Evolutionary conservation across 2,797 vertebrate genomes (phyloP).

Genomic region (Emys orbicularis): DNA sequence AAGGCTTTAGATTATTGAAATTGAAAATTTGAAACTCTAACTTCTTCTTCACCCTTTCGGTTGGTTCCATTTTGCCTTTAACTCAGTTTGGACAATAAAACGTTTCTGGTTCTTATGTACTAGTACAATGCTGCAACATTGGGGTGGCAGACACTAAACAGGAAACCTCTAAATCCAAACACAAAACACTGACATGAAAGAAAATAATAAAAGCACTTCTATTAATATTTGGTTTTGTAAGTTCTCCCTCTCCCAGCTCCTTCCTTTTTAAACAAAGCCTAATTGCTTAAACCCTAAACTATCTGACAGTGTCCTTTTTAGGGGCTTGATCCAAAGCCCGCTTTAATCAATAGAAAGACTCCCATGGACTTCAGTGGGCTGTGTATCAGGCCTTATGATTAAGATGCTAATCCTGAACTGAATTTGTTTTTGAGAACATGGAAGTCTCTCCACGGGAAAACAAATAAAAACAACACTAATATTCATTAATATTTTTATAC

Average conservation of each 20-base stretch:
- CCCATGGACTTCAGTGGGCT: not conserved
- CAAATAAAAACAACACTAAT: not conserved
- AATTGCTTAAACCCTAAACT: not conserved
- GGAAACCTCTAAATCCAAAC: slow-evolving; percentile 20
- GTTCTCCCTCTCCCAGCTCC: not conserved
- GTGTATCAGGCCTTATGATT: not conserved
- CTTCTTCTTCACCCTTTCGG: not conserved
- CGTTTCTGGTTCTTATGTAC: not conserved
- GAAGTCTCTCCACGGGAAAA: not conserved
- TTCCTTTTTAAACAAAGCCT: not conserved
- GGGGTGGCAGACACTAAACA: not conserved
- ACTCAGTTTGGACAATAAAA: not conserved
- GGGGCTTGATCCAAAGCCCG: not conserved
- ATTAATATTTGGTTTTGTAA: not conserved
- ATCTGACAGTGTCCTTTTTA: not conserved
- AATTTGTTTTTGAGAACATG: not conserved
- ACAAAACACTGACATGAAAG: not conserved
- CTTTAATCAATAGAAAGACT: not conserved
- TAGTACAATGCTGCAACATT: not conserved
- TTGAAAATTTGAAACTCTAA: not conserved
- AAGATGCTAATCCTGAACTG: not conserved
- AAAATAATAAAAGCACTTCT: not conserved
- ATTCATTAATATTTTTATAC: not conserved
- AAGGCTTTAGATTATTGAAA: not conserved
- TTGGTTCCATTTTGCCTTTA: slow-evolving; percentile 15